Conservation (phyloP, 2,113 vertebrate species). For the Euleptes europaea region DNA sequence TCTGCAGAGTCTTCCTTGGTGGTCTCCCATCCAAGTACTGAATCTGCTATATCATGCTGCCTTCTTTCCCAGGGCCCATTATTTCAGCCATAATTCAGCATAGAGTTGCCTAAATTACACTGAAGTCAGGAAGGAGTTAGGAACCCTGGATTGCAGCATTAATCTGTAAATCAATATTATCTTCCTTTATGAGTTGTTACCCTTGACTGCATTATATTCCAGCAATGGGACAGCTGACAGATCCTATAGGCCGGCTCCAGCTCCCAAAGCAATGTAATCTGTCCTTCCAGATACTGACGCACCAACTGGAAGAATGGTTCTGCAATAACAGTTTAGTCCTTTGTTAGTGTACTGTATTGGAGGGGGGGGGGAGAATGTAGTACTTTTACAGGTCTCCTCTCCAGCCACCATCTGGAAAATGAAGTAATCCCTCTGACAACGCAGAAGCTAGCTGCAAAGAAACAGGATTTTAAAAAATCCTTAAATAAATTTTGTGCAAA, state of each 20-base stretch:
- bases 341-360: not conserved
- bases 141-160: not conserved
- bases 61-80: not conserved
- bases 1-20: too few species aligned
- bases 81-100: not conserved
- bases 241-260: not conserved
- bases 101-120: not conserved
- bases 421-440: not conserved
- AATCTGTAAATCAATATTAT: not conserved
- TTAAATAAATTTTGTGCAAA: too few species aligned
- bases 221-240: not conserved
- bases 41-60: too few species aligned
- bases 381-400: not conserved
- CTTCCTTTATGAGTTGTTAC: not conserved
- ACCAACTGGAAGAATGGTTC: not conserved
- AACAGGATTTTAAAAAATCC: too few species aligned
- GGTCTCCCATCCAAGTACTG: too few species aligned
- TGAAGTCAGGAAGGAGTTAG: not conserved
- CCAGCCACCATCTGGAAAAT: not conserved
- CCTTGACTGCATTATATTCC: not conserved
- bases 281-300: not conserved
- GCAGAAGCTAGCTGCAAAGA: not conserved
- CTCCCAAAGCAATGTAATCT: not conserved
- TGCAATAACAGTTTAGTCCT: not conserved
- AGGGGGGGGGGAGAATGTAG: not conserved